These are phyloP conservation scores for Picathartes gymnocephalus DNA, from an alignment of 2,113 vertebrate species.

Conservation along the genomic window DNA sequence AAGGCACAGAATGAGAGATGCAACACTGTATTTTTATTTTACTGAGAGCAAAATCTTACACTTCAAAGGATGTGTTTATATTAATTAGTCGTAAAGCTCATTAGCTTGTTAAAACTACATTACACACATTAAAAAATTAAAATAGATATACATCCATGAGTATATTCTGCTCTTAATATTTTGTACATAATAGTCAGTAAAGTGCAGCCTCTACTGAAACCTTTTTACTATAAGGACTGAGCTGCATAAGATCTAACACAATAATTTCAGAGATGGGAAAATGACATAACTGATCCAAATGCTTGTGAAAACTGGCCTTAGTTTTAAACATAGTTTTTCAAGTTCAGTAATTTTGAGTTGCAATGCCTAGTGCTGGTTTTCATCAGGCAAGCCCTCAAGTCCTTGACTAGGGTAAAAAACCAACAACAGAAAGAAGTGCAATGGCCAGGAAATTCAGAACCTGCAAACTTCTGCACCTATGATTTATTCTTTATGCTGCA, in stretches of 20 bases:
- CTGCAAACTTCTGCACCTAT: neutral
- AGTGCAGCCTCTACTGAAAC: neutral
- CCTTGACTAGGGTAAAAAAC: neutral
- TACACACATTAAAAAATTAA: neutral
- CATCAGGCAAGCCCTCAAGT: neutral
- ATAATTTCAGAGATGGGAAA: neutral
- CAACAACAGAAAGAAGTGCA: neutral
- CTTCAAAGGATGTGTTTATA: neutral
- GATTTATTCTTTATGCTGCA: neutral
- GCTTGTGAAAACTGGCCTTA: neutral
- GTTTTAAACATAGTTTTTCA: neutral
- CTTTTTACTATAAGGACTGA: neutral
- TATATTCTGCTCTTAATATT: neutral
- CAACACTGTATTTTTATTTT: neutral
- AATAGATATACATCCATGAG: fast-evolving
- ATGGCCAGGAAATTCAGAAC: neutral
- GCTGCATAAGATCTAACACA: neutral
- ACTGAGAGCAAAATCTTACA: neutral
- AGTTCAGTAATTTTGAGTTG: neutral
- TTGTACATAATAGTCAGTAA: neutral
- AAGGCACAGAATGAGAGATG: neutral
- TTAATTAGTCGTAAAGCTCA: neutral
- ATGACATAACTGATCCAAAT: neutral
- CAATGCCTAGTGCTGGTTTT: neutral
- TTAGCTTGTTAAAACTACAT: neutral